These are phyloP conservation scores for Agrochola macilenta DNA, from an alignment of 2,888 invertebrate genomes.

Conservation along the genomic window DNA sequence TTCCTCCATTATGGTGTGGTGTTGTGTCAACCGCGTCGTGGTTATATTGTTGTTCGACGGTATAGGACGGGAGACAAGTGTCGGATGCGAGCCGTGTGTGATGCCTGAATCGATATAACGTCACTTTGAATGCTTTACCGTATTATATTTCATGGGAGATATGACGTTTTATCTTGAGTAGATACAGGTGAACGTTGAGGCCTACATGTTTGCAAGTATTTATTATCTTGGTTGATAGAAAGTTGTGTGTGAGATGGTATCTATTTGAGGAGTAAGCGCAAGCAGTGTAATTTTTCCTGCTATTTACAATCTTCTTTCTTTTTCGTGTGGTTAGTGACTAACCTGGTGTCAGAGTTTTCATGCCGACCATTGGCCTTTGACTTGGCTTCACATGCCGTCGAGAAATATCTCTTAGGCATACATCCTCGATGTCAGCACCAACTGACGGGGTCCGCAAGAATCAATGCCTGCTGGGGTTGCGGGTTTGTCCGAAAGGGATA, in stretches of 20 bases:
- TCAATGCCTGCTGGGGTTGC: too few relatives aligned
- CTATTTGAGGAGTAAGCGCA: too few relatives aligned
- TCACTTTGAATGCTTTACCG: constrained; percentile 60
- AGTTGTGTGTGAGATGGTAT: not conserved
- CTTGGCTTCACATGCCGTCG: too few relatives aligned
- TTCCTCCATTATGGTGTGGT: constrained; percentile 63
- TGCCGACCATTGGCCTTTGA: too few relatives aligned
- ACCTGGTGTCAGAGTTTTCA: too few relatives aligned
- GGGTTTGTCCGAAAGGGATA: too few relatives aligned
- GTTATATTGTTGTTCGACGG: constrained; percentile 65
- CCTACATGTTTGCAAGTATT: not conserved
- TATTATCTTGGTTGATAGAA: not conserved
- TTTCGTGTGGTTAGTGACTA: too few relatives aligned
- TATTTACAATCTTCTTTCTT: not conserved
- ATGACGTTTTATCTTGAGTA: constrained; percentile 31
- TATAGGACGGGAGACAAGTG: constrained; percentile 66
- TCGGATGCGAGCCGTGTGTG: constrained; percentile 70
- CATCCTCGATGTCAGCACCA: too few relatives aligned
- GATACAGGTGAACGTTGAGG: constrained; percentile 10
- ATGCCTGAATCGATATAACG: constrained; percentile 75
- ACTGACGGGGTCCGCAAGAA: too few relatives aligned
- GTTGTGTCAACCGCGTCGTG: constrained; percentile 63
- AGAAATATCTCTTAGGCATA: too few relatives aligned
- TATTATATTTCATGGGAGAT: constrained; percentile 61
- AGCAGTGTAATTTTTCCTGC: not conserved